Conservation (phyloP, 2,888 invertebrate species). For the Allacma fusca region DNA sequence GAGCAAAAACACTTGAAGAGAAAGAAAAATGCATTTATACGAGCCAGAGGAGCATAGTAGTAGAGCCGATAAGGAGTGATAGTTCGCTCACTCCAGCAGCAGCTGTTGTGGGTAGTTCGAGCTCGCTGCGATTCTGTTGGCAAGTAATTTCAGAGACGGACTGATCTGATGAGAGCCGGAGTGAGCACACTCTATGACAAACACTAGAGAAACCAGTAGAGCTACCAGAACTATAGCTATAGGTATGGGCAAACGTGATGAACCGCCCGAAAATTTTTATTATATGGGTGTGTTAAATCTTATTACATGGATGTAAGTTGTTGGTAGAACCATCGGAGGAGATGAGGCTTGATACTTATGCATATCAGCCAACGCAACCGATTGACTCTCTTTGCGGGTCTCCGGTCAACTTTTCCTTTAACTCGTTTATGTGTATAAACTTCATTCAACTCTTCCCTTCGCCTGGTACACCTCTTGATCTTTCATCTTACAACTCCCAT, state of each 20-base stretch:
- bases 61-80: neutral
- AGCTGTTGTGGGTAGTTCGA: neutral
- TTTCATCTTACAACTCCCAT: conserved; percentile 12
- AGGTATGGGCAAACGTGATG: conserved; percentile 45
- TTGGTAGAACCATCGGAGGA: neutral
- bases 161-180: conserved; percentile 11
- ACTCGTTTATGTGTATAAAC: neutral
- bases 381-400: conserved; percentile 31
- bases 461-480: conserved; percentile 18
- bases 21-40: conserved; percentile 11
- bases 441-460: neutral
- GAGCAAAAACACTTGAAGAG: neutral
- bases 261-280: conserved; percentile 46
- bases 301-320: conserved; percentile 43
- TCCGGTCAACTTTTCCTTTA: conserved; percentile 24
- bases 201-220: conserved; percentile 8
- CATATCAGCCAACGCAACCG: neutral
- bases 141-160: conserved; percentile 23
- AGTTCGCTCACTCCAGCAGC: neutral
- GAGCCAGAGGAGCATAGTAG: neutral
- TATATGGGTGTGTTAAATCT: conserved; percentile 46
- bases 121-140: neutral
- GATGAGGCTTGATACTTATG: too few species aligned
- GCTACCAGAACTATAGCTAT: neutral
- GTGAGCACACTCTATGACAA: conserved; percentile 3